Evolutionary conservation across 2,888 invertebrate species (phyloP).

Genomic region (Agrochola circellaris): DNA sequence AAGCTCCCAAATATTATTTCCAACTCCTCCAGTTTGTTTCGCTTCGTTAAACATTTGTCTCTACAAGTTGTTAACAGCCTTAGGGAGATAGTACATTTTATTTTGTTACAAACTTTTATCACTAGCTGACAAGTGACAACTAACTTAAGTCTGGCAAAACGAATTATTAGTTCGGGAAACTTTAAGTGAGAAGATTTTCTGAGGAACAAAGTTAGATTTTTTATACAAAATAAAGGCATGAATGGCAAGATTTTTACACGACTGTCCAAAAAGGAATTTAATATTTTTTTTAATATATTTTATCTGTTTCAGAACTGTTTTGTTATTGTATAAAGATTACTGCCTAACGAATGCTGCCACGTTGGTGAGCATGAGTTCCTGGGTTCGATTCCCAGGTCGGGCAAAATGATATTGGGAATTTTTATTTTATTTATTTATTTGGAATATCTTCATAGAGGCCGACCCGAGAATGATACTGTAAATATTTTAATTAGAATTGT

Average conservation of each 20-base stretch:
- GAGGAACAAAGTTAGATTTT: not conserved
- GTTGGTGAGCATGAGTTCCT: too few relatives aligned
- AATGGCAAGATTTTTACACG: too few relatives aligned
- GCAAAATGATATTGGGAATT: too few relatives aligned
- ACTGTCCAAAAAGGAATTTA: too few relatives aligned
- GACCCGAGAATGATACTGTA: not conserved
- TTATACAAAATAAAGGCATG: not conserved
- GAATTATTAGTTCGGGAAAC: conserved; percentile 19
- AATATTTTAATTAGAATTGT: not conserved
- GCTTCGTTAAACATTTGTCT: conserved; percentile 30
- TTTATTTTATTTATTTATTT: too few relatives aligned
- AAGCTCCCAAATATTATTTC: conserved; percentile 17
- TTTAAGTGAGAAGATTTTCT: conserved; percentile 18
- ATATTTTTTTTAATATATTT: too few relatives aligned
- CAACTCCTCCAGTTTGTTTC: not conserved
- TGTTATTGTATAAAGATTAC: too few relatives aligned
- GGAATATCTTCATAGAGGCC: not conserved
- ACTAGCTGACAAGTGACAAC: conserved; percentile 16
- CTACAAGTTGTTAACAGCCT: conserved; percentile 24
- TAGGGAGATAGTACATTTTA: conserved; percentile 27
- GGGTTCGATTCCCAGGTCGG: too few relatives aligned
- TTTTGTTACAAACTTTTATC: conserved; percentile 22
- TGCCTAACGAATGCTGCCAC: not conserved
- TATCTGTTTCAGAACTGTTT: too few relatives aligned
- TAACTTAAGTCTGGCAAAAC: conserved; percentile 18